Evolutionary conservation across 2,888 invertebrate species (phyloP).

Genomic region (Alsophila aescularia): DNA sequence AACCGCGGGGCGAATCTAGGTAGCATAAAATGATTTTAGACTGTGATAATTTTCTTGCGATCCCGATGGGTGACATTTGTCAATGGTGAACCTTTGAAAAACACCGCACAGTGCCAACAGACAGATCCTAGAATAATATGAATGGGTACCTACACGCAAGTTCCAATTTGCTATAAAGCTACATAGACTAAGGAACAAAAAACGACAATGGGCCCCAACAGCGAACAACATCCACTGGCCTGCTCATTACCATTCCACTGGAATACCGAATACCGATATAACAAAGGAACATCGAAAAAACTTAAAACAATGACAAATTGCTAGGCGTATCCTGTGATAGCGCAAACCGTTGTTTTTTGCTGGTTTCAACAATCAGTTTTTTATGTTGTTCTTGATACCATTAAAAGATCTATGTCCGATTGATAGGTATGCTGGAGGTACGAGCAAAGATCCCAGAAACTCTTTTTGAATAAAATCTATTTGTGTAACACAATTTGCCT

Average conservation of each 20-base stretch:
- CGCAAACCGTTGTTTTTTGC: slow-evolving; percentile 28
- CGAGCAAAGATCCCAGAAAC: too few species aligned
- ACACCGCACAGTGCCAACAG: too few species aligned
- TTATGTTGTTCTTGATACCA: neutral
- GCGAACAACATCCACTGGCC: slow-evolving; percentile 44
- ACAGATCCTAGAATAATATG: too few species aligned
- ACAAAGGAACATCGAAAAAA: slow-evolving; percentile 56
- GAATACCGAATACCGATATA: slow-evolving; percentile 47
- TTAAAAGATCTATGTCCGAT: too few species aligned
- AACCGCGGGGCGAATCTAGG: too few species aligned
- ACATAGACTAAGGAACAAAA: slow-evolving; percentile 8
- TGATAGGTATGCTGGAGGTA: too few species aligned
- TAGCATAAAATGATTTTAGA: too few species aligned
- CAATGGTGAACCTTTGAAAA: too few species aligned
- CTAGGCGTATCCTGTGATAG: slow-evolving; percentile 44
- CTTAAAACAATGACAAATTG: slow-evolving; percentile 59
- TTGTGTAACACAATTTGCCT: too few species aligned
- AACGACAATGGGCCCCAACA: slow-evolving; percentile 12
- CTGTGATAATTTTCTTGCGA: too few species aligned
- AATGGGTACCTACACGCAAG: neutral
- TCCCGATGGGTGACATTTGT: too few species aligned
- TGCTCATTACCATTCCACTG: slow-evolving; percentile 58
- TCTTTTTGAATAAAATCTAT: too few species aligned
- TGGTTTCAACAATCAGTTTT: slow-evolving; percentile 4
- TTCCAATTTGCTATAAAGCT: neutral